phyloP scores from a whole-genome alignment of 35 echinoderm and acorn worm genomes.

The Apostichopus japonicus region DNA sequence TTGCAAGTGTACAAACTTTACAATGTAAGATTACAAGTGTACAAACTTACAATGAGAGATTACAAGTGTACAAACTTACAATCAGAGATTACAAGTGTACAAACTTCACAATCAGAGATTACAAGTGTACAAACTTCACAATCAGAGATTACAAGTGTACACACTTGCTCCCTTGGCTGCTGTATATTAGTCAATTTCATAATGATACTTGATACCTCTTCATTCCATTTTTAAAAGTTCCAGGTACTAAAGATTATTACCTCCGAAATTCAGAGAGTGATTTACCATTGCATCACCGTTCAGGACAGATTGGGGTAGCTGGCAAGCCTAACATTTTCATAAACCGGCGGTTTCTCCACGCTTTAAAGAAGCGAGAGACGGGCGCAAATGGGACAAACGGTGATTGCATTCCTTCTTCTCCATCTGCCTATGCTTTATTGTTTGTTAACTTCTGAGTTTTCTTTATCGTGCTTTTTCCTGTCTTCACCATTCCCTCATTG shows the following conservation, averaged over 20 bases:
- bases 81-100: too few species aligned
- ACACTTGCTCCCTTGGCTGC: too few species aligned
- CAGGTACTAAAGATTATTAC: background rate
- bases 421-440: background rate
- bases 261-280: background rate
- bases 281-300: background rate
- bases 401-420: constrained; percentile 14
- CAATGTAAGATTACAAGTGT: too few species aligned
- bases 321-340: background rate
- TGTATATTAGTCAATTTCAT: too few species aligned
- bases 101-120: too few species aligned
- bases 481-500: background rate
- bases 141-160: too few species aligned
- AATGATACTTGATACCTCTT: too few species aligned
- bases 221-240: background rate
- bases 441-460: background rate
- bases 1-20: too few species aligned
- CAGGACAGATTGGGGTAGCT: background rate
- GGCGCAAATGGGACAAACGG: background rate
- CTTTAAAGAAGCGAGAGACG: background rate
- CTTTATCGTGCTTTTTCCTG: background rate
- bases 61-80: too few species aligned
- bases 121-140: too few species aligned
- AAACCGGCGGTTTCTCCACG: background rate
- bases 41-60: too few species aligned